phyloP scores from a whole-genome alignment of 2,888 invertebrate species.

The Dione juno region DNA sequence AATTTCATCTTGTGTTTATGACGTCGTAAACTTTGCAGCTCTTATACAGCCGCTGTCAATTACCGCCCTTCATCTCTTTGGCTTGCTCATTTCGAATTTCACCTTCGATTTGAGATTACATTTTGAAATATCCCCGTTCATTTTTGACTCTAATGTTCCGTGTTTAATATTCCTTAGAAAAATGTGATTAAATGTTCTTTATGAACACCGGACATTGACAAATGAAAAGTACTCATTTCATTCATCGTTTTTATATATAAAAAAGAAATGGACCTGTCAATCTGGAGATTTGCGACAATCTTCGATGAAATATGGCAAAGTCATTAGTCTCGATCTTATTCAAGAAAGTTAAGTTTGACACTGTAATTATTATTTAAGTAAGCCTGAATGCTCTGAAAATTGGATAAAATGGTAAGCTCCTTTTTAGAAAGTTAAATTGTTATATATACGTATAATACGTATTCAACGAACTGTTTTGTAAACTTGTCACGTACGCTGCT shows the following conservation, averaged over 20 bases:
- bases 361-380: slow-evolving; percentile 4
- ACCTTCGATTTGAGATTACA: slow-evolving; percentile 35
- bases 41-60: slow-evolving; percentile 46
- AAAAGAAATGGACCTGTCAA: slow-evolving; percentile 21
- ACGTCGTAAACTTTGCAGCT: slow-evolving; percentile 76
- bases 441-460: not conserved
- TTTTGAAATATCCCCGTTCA: slow-evolving; percentile 32
- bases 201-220: slow-evolving; percentile 23
- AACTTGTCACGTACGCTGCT: slow-evolving; percentile 23
- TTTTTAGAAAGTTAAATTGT: slow-evolving; percentile 19
- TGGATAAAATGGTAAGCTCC: not conserved
- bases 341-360: not conserved
- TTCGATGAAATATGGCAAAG: slow-evolving; percentile 14
- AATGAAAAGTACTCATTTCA: slow-evolving; percentile 22
- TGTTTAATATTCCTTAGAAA: slow-evolving; percentile 33
- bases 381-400: slow-evolving; percentile 16
- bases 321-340: not conserved
- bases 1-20: slow-evolving; percentile 82
- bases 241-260: slow-evolving; percentile 17
- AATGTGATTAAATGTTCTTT: slow-evolving; percentile 30
- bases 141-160: slow-evolving; percentile 16
- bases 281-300: not conserved
- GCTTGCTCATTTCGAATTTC: slow-evolving; percentile 35
- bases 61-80: slow-evolving; percentile 29
- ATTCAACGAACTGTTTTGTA: slow-evolving; percentile 13